Percentiles rank a stretch among this genome's conserved stretches.
Conservation (phyloP, 2,797 vertebrate genomes). For the Alauda arvensis region DNA sequence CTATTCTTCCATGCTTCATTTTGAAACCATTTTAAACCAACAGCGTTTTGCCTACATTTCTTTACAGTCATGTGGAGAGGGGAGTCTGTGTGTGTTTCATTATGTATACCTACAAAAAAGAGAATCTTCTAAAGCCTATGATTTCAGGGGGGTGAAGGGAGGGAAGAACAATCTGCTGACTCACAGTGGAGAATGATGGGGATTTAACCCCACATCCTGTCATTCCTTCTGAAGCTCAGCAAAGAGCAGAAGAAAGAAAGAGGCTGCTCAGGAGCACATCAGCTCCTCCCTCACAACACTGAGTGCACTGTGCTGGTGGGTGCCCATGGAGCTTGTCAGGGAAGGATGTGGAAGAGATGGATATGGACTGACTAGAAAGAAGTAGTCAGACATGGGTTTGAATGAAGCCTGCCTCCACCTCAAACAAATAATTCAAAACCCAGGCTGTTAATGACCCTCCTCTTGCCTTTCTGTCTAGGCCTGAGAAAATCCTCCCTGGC, state of each 20-base stretch:
- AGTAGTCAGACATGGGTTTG: background rate
- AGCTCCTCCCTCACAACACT: background rate
- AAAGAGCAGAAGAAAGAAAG: background rate
- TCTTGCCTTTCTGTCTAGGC: background rate
- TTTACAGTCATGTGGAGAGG: background rate
- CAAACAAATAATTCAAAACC: background rate
- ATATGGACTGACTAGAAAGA: background rate
- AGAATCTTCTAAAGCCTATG: background rate
- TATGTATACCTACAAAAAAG: background rate
- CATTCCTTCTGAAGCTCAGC: background rate
- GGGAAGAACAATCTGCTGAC: background rate
- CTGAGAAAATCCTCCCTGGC: background rate
- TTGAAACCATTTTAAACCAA: background rate
- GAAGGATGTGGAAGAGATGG: background rate
- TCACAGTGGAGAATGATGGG: background rate
- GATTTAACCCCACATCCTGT: background rate
- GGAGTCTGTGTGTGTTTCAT: background rate
- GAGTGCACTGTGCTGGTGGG: background rate
- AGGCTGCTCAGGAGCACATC: background rate
- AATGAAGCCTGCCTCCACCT: background rate
- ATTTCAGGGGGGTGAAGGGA: background rate
- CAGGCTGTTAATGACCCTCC: background rate
- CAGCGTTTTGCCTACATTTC: background rate
- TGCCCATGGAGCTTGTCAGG: background rate
- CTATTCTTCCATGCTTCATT: background rate